These are phyloP conservation scores for Mesopsocus fuscifrons DNA, from an alignment of 2,888 invertebrate species.

Conservation along the genomic window DNA sequence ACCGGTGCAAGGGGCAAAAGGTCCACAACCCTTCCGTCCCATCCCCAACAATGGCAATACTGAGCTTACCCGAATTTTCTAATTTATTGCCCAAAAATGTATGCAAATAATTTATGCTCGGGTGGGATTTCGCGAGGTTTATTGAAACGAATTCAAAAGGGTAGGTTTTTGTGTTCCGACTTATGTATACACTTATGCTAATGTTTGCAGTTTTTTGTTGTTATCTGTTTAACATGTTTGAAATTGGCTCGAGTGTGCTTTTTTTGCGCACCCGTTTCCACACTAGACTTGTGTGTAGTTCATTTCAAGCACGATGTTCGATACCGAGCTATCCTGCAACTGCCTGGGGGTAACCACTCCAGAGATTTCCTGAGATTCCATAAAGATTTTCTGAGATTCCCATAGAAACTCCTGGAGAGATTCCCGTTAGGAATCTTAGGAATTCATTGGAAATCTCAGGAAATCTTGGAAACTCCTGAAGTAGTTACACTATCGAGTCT, in stretches of 20 bases:
- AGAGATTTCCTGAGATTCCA: too few relatives aligned
- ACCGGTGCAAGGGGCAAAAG: background rate
- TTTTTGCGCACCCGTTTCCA: too few relatives aligned
- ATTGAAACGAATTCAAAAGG: slow-evolving; percentile 5
- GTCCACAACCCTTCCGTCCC: background rate
- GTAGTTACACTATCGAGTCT: too few relatives aligned
- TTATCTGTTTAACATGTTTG: slow-evolving; percentile 9
- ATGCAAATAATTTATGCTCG: slow-evolving; percentile 9
- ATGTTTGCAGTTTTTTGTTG: slow-evolving; percentile 10
- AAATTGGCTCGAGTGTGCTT: slow-evolving; percentile 6
- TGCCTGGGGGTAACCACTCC: too few relatives aligned
- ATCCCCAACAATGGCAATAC: background rate
- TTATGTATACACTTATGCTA: slow-evolving; percentile 11
- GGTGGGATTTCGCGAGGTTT: slow-evolving; percentile 9
- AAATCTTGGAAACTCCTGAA: too few relatives aligned
- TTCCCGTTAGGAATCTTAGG: too few relatives aligned
- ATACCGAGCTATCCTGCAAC: too few relatives aligned
- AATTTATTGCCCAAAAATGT: slow-evolving; percentile 10
- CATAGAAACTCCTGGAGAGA: too few relatives aligned
- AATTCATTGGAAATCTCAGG: too few relatives aligned
- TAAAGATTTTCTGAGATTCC: too few relatives aligned
- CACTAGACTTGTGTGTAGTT: too few relatives aligned
- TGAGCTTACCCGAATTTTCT: background rate
- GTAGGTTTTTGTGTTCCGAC: slow-evolving; percentile 1
- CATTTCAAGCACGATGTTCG: too few relatives aligned